Percentiles rank a stretch among this genome's conserved stretches.
Evolutionary conservation across 1,140 invertebrate species (phyloP).

Genomic region (Nasonia giraulti): DNA sequence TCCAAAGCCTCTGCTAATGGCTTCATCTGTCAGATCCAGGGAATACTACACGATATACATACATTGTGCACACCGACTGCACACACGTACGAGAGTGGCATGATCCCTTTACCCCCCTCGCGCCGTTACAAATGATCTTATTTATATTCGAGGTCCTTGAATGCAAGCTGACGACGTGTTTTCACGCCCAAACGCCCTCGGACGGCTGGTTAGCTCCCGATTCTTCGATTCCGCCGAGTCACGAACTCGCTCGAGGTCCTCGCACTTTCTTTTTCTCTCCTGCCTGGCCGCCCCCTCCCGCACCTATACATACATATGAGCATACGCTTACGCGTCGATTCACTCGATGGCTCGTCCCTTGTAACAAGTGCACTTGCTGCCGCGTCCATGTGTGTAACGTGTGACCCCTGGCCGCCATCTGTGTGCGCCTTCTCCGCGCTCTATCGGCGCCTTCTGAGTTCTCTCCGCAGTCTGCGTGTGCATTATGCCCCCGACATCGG

Average conservation of each 20-base stretch:
- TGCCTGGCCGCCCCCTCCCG: neutral
- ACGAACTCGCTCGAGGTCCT: slow-evolving; percentile 36
- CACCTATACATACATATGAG: neutral
- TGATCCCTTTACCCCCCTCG: slow-evolving; percentile 1
- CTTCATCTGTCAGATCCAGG: slow-evolving; percentile 10
- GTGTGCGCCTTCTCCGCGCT: no score
- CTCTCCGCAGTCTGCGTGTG: no score
- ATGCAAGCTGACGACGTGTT: slow-evolving; percentile 48
- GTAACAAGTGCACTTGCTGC: slow-evolving; percentile 42
- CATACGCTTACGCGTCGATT: neutral
- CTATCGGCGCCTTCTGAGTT: no score
- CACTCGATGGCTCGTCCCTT: slow-evolving; percentile 33
- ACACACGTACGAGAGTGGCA: neutral
- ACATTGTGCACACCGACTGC: no score
- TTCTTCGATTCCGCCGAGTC: slow-evolving; percentile 44
- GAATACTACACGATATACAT: neutral
- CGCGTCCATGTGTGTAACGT: neutral
- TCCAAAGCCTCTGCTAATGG: slow-evolving; percentile 29
- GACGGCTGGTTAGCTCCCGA: slow-evolving; percentile 43
- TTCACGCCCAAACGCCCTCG: slow-evolving; percentile 47
- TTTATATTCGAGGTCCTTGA: slow-evolving; percentile 47
- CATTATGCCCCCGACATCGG: no score
- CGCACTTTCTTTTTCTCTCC: slow-evolving; percentile 31
- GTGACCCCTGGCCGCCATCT: neutral
- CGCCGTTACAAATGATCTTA: slow-evolving; percentile 46